Base-by-base conservation (phyloP, 2,113 vertebrate genomes). In the Lanius collurio region DNA sequence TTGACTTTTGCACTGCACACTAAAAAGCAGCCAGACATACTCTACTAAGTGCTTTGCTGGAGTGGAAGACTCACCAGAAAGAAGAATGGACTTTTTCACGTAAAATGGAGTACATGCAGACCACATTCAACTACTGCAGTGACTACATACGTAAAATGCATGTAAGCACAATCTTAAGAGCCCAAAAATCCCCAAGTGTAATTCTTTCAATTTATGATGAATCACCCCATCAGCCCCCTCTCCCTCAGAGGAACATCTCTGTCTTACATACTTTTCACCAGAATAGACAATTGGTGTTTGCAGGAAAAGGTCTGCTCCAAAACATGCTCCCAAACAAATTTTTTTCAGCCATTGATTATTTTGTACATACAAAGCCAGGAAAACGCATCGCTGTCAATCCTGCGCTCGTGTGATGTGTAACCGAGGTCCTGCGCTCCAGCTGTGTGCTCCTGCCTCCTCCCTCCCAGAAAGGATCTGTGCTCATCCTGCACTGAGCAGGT, bases 401-500 rank as follows among this genome's bases (percentile, higher is more conserved):
- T 52, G 67, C 0, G 0, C 55, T 49, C 2, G 4, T 0, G 3
- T 19, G 26, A 26, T 33, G 14, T 23, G 30, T 47, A 86, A 55
- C 68, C 4, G 8, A 27, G 10, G 46, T 27, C 35, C 28, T 28
- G n/a, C 20, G 5, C 24, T 86, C 42, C 0, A 1, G 18, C 33
- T 39, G 27, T 5, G 30, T 27, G 70, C n/a, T 70, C 41, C 39
- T 31, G 44, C 27, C 56, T 73, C 13, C 46, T 20, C 50, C 18
- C 33, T 74, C 11, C 35, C 63, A 49, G 42, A 89, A 69, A 0
- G 3, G 53, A 52, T 35, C 55, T 47, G 2, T 27, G 59, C 57
- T 52, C 18, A 63, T 37, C 49, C 83, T 69, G 50, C 19, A 52
- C 0, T 20, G 12, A 68, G 49, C 15, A 65, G 33, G 17, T 11